Evolutionary conservation across 2,888 invertebrate species (phyloP).

Genomic region (Mimumesa dahlbomi): DNA sequence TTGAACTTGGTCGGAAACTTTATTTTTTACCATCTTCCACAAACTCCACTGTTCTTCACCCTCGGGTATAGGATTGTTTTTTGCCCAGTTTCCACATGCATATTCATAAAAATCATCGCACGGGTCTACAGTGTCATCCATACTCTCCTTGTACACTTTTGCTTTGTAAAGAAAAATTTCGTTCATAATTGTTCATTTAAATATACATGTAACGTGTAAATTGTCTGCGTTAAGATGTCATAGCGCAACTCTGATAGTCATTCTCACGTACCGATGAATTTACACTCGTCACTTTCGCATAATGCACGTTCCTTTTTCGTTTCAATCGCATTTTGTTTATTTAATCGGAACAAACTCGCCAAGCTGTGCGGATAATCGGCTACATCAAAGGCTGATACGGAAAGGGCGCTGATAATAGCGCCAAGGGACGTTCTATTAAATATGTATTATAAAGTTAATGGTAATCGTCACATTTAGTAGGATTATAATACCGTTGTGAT

Average conservation of each 20-base stretch:
- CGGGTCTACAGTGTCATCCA: conserved; percentile 62
- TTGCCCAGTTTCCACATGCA: conserved; percentile 59
- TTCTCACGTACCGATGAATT: conserved; percentile 28
- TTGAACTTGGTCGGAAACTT: conserved; percentile 21
- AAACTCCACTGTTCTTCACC: conserved; percentile 48
- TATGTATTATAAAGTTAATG: neutral
- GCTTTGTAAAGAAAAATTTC: conserved; percentile 8
- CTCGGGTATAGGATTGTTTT: conserved; percentile 47
- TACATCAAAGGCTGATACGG: neutral
- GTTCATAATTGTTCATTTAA: neutral
- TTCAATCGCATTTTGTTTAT: neutral
- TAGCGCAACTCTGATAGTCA: too few relatives aligned
- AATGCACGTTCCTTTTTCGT: neutral
- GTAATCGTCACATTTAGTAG: neutral
- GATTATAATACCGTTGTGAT: neutral
- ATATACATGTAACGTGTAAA: too few relatives aligned
- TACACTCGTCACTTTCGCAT: conserved; percentile 34
- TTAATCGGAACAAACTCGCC: conserved; percentile 17
- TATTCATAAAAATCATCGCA: conserved; percentile 66
- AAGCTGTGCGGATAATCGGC: conserved; percentile 12
- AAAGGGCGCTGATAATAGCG: neutral
- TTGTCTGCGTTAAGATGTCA: too few relatives aligned
- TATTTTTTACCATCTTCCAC: conserved; percentile 15
- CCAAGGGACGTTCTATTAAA: conserved; percentile 17
- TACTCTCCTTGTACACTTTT: conserved; percentile 19